Conservation (phyloP, 2,888 invertebrate genomes). For the Adelognathus sp. region DNA sequence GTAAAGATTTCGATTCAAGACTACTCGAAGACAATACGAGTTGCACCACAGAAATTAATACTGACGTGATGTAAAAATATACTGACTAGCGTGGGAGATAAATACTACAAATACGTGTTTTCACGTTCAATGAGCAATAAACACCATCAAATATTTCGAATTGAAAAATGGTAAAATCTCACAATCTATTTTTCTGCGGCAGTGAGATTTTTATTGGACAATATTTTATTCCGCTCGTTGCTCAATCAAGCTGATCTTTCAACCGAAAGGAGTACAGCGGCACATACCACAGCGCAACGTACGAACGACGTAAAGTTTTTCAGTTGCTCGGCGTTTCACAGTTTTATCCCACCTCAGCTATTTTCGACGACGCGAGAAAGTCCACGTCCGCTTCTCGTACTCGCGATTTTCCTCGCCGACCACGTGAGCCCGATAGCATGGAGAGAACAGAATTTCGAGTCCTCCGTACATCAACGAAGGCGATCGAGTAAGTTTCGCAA, state of each 20-base stretch:
- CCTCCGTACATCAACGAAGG: not conserved
- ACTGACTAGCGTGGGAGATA: no score
- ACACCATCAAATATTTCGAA: no score
- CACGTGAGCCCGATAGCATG: not conserved
- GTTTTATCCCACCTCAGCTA: not conserved
- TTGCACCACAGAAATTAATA: no score
- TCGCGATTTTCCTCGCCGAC: not conserved
- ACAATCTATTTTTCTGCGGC: no score
- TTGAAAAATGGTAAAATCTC: no score
- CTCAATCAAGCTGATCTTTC: not conserved
- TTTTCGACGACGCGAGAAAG: not conserved
- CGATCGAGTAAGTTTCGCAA: constrained; percentile 1
- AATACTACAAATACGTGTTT: no score
- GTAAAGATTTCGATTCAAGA: no score
- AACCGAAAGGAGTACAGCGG: not conserved
- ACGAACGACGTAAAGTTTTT: not conserved
- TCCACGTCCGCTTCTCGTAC: not conserved
- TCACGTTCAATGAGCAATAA: no score
- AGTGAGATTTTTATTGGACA: no score
- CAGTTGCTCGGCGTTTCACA: not conserved
- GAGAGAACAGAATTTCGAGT: not conserved
- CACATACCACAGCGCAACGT: not conserved
- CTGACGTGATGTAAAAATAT: no score
- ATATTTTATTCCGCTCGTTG: not conserved
- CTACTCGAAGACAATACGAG: no score